Evolutionary conservation across 1,140 invertebrate species (phyloP).

Genomic region (Diprion similis): DNA sequence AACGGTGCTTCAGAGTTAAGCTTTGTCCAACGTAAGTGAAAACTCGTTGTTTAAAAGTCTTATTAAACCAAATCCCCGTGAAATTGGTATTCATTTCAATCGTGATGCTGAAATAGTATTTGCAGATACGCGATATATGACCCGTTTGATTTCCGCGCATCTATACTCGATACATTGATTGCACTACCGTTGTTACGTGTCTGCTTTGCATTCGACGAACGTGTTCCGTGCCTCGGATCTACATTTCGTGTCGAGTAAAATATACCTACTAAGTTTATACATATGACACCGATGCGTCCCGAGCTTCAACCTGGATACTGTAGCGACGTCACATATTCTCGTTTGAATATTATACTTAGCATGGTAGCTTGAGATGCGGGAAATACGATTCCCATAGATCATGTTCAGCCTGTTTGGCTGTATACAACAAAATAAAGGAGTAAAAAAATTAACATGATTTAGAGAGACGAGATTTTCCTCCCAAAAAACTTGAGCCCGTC

Average conservation of each 20-base stretch:
- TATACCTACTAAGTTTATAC: background rate
- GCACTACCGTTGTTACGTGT: slow-evolving; percentile 11
- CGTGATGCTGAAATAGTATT: too few species aligned
- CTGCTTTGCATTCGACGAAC: slow-evolving; percentile 29
- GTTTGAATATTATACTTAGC: background rate
- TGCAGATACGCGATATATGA: background rate
- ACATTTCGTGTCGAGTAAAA: background rate
- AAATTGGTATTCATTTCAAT: too few species aligned
- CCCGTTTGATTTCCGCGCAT: background rate
- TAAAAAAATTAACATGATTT: background rate
- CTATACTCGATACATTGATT: slow-evolving; percentile 7
- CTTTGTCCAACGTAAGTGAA: too few species aligned
- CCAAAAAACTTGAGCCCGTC: background rate
- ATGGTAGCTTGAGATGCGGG: background rate
- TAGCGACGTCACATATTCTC: background rate
- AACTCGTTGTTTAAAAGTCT: too few species aligned
- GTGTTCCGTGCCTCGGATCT: slow-evolving; percentile 18
- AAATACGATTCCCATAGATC: background rate
- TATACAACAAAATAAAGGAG: too few species aligned
- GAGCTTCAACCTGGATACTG: too few species aligned
- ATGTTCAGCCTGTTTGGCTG: background rate
- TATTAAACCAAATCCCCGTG: too few species aligned
- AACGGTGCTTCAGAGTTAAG: too few species aligned
- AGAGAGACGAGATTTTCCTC: too few species aligned
- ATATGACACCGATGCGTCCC: too few species aligned